These are phyloP conservation scores for Melinaea marsaeus DNA, from an alignment of 2,888 invertebrate species.

Conservation along the genomic window DNA sequence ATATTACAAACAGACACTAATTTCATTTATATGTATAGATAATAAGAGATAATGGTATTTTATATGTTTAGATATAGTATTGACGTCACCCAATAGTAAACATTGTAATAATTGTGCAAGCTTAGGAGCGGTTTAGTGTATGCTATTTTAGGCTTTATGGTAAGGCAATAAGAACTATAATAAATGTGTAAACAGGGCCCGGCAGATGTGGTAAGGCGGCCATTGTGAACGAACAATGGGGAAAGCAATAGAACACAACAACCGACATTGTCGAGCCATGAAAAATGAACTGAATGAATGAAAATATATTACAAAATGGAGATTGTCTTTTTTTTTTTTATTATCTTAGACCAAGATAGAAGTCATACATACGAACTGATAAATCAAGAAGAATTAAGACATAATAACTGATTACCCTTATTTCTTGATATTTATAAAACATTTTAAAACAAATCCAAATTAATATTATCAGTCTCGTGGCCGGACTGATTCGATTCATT, in stretches of 20 bases:
- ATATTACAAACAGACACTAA: too few species aligned
- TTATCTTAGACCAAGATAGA: too few species aligned
- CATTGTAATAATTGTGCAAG: slow-evolving; percentile 7
- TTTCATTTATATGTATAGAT: too few species aligned
- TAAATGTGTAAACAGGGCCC: slow-evolving; percentile 8
- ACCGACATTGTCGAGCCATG: slow-evolving; percentile 21
- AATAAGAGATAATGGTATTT: too few species aligned
- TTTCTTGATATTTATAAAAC: background rate
- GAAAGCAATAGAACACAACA: slow-evolving; percentile 50
- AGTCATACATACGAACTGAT: too few species aligned
- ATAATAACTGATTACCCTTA: too few species aligned
- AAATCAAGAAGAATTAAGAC: too few species aligned
- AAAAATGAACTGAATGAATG: background rate
- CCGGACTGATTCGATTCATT: slow-evolving; percentile 16
- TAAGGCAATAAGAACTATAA: slow-evolving; percentile 11
- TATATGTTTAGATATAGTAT: background rate
- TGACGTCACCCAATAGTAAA: slow-evolving; percentile 5
- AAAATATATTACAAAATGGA: too few species aligned
- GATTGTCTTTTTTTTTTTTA: too few species aligned
- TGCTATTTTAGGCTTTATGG: slow-evolving; percentile 3
- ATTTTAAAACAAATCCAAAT: background rate
- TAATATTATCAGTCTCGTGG: slow-evolving; percentile 6
- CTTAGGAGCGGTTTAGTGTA: background rate
- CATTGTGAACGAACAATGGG: slow-evolving; percentile 70
- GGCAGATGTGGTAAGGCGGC: slow-evolving; percentile 54